These are phyloP conservation scores for Trimorus sp. DNA, from an alignment of 2,888 invertebrate genomes.

Conservation along the genomic window DNA sequence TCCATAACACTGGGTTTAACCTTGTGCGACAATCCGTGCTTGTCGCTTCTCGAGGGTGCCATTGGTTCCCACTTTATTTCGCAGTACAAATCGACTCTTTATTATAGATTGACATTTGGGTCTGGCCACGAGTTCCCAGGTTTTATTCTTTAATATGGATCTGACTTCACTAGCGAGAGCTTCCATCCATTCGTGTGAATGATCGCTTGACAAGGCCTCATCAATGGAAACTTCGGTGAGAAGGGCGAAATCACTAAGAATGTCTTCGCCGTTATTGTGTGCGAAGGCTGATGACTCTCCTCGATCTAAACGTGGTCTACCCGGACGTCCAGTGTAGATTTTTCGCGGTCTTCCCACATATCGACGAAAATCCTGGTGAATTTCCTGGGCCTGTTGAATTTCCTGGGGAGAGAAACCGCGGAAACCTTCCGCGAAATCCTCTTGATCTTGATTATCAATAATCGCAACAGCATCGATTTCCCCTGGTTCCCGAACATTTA, in stretches of 20 bases:
- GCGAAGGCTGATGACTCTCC: not conserved
- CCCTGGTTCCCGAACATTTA: not conserved
- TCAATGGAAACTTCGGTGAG: conserved; percentile 28
- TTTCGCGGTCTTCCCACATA: conserved; percentile 21
- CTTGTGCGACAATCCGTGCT: conserved; percentile 31
- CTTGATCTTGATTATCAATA: not conserved
- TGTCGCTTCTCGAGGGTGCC: conserved; percentile 18
- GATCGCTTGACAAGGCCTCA: conserved; percentile 16
- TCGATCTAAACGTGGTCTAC: conserved; percentile 13
- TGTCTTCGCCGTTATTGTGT: not conserved
- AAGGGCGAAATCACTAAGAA: conserved; percentile 6
- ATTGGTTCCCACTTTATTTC: too few relatives aligned
- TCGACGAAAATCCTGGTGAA: not conserved
- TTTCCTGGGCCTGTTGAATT: not conserved
- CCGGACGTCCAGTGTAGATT: conserved; percentile 18
- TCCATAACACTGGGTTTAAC: too few relatives aligned
- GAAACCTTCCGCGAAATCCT: not conserved
- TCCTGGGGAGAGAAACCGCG: not conserved
- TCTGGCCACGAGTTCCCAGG: conserved; percentile 41
- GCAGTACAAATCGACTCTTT: too few relatives aligned
- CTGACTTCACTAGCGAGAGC: conserved; percentile 38
- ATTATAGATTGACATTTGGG: not conserved
- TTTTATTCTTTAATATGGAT: conserved; percentile 39
- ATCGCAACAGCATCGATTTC: not conserved
- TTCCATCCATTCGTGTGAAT: conserved; percentile 34